Evolutionary conservation across 1,140 invertebrate species (phyloP), one percentile per base, ranked within the genome.

Genomic region (Brachionus paranguensis): DNA sequence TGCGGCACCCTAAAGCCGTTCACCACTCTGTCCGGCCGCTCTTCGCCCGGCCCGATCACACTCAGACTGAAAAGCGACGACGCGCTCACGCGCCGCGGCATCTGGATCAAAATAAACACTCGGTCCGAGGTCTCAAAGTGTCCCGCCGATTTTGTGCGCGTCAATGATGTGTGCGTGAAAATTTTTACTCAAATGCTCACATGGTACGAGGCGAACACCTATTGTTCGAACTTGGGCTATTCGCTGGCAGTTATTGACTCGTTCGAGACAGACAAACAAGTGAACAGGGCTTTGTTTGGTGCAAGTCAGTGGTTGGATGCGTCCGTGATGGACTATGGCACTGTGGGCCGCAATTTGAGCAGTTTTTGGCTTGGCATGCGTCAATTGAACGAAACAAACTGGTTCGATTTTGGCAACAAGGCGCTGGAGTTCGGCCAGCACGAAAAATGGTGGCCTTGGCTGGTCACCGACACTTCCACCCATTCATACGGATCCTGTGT

Each of bases 361-460:
- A 76, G 14, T 50, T 76, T 76, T 76, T 76, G 72, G 72, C 10
- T 50, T 14, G 72, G 72, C 14, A 76, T 76, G 72, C 17, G 45
- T 27, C 72, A 76, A 12, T 47, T 76, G 24, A 76, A 76, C 50
- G n/a, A 47, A 14, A 76, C 72, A 50, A 76, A 76, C 27, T 76
- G 43, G 43, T 76, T 76, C 24, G 45, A 76, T 50, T 27, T 50
- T 20, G 47, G 8, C 24, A 76, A 76, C 5, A 29, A 76, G 14
- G 17, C 33, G 1, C 43, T 76, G 27, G 24, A 76, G 10, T 76
- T 76, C 53, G 11, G 43, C 7, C 3, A 11, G 7, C 8, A 76
- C 27, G 72, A 76, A 76, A 50, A 50, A 76, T 76, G 72, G 72
- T 76, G 72, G 72, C 72, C 72, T 50, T 76, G 72, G 72, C 17